These are phyloP conservation scores for Myopa testacea DNA, from an alignment of 2,888 invertebrate genomes.

Conservation along the genomic window DNA sequence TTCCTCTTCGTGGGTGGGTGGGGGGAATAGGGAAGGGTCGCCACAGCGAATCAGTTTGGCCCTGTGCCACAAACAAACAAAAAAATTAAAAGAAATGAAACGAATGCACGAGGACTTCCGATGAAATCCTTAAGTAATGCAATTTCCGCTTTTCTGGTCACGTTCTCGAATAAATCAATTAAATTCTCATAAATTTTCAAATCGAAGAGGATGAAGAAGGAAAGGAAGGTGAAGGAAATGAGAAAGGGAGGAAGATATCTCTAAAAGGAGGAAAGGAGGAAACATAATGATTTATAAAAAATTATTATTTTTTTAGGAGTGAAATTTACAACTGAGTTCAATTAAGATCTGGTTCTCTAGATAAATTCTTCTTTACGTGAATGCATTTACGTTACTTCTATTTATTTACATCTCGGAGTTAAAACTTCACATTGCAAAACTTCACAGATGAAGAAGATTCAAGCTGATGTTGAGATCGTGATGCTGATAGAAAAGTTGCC, in stretches of 20 bases:
- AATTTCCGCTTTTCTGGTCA: slow-evolving; percentile 58
- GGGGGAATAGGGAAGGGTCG: not conserved
- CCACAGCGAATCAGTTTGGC: not conserved
- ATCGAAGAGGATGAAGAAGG: not conserved
- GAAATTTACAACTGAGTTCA: too few relatives aligned
- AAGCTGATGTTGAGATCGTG: too few relatives aligned
- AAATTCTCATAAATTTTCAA: slow-evolving; percentile 56
- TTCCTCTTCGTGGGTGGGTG: not conserved
- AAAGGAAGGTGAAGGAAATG: not conserved
- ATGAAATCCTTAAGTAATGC: slow-evolving; percentile 49
- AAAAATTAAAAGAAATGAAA: not conserved
- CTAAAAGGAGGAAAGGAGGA: not conserved
- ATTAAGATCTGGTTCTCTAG: too few relatives aligned
- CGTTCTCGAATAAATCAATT: slow-evolving; percentile 60
- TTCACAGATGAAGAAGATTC: too few relatives aligned
- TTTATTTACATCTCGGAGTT: too few relatives aligned
- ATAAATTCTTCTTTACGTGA: too few relatives aligned
- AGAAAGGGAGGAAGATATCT: not conserved
- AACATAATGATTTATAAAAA: slow-evolving; percentile 1
- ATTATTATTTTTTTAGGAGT: too few relatives aligned
- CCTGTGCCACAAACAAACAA: not conserved
- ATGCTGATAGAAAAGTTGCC: too few relatives aligned
- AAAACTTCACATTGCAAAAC: too few relatives aligned
- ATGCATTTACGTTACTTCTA: too few relatives aligned
- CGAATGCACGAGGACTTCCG: not conserved